These are phyloP conservation scores for Drosophila ficusphila DNA, from an alignment of 1,140 invertebrate genomes.

Conservation along the genomic window DNA sequence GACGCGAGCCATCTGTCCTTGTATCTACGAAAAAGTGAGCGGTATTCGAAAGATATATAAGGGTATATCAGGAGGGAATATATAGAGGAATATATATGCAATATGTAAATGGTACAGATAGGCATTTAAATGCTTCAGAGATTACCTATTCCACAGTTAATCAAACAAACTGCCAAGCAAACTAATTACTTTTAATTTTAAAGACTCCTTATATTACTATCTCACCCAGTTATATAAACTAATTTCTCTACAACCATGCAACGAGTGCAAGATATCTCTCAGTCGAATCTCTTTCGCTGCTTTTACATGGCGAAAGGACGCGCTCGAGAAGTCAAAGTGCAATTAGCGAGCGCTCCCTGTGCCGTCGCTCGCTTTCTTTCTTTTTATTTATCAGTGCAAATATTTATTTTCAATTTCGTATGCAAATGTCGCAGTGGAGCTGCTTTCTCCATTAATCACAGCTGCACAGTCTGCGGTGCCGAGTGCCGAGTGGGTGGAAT, in stretches of 20 bases:
- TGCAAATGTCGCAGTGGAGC: conserved; percentile 63
- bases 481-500: conserved; percentile 21
- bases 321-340: conserved; percentile 75
- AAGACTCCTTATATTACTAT: too few species aligned
- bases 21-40: conserved; percentile 18
- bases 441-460: conserved; percentile 63
- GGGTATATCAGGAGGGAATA: too few species aligned
- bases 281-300: neutral
- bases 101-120: too few species aligned
- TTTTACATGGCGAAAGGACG: neutral
- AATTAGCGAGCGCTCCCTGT: conserved; percentile 56
- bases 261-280: neutral
- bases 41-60: too few species aligned
- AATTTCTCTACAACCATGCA: too few species aligned
- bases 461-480: neutral
- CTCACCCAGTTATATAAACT: too few species aligned
- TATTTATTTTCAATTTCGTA: conserved; percentile 80
- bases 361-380: conserved; percentile 5
- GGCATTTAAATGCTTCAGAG: too few species aligned
- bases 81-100: too few species aligned
- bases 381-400: conserved; percentile 67
- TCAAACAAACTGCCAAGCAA: too few species aligned
- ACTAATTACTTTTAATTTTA: too few species aligned
- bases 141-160: too few species aligned
- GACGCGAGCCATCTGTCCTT: conserved; percentile 24